Evolutionary conservation across 1,140 invertebrate species (phyloP), one percentile per base, ranked within the genome.

Genomic region (Heliothis virescens): DNA sequence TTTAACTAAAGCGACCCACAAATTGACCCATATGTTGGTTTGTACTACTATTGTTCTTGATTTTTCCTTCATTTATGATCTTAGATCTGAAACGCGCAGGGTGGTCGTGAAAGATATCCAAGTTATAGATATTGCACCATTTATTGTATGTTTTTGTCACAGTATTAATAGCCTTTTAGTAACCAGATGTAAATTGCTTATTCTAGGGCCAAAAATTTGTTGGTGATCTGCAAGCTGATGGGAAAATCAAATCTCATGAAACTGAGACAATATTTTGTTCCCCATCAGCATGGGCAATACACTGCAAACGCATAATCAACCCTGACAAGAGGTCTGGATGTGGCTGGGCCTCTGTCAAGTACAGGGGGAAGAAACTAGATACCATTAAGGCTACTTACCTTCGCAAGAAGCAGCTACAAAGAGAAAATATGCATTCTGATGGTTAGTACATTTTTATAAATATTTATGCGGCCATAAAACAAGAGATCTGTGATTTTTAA

Each of bases 201-300:
- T 88, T 89, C 82, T 81, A 98, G 97, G 98, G 98, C 18, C 97
- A 98, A 95, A 98, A 97, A 88, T 99, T 99, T 95, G 96, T 97
- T 79, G 98, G 98, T 41, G 98, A 99, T 94, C 95, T 99, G 21
- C 95, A 98, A 83, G 90, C 96, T 57, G 97, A 98, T 96, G 98
- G 98, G 47, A 98, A 98, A 95, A 99, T 99, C 77, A 96, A 97
- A 90, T 98, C 98, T 80, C 97, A 97, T 92, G 98, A 98, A 94
- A 98, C 97, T 67, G 97, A 98, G 91, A 97, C 98, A 81, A 96
- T 98, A 85, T 99, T 98, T 93, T 96, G 97, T 79, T 98, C 98
- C n/a, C 98, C 98, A 21, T 98, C 97, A 87, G 97, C 98, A 3
- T 99, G 98, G 98, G 98, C 98, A 0, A 97, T 98, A 87, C 97